Evolutionary conservation across 1,140 invertebrate species (phyloP).

Genomic region (Glossosoma conforme): DNA sequence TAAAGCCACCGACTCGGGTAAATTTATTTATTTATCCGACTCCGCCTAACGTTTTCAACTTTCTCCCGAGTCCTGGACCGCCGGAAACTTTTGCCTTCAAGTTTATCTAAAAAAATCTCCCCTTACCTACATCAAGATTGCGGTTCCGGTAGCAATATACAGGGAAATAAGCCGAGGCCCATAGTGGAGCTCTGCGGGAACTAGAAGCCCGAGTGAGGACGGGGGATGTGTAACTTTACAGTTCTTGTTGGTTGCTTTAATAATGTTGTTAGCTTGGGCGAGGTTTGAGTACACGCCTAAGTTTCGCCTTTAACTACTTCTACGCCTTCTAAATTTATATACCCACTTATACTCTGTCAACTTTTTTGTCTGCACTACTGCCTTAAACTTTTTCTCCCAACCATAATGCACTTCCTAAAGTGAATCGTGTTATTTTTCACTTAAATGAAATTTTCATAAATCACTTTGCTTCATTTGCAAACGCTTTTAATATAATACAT

Average conservation of each 20-base stretch:
- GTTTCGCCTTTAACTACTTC: constrained; percentile 33
- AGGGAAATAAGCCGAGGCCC: background rate
- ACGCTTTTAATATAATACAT: too few species aligned
- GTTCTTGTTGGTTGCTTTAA: constrained; percentile 34
- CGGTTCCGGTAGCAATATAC: constrained; percentile 4
- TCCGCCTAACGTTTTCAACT: constrained; percentile 26
- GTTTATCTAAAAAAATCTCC: constrained; percentile 26
- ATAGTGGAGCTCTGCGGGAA: constrained; percentile 12
- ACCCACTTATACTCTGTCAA: constrained; percentile 29
- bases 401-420: too few species aligned
- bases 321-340: constrained; percentile 32
- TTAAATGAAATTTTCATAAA: too few species aligned
- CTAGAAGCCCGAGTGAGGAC: constrained; percentile 9
- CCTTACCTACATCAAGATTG: constrained; percentile 21
- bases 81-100: constrained; percentile 26
- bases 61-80: constrained; percentile 27
- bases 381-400: too few species aligned
- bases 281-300: constrained; percentile 29
- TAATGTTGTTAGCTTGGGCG: constrained; percentile 32
- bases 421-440: too few species aligned
- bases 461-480: too few species aligned
- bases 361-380: constrained; percentile 24
- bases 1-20: constrained; percentile 23
- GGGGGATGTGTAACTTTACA: constrained; percentile 31
- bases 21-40: constrained; percentile 32